phyloP scores from a whole-genome alignment of 2,888 invertebrate species.

The Drosophila maculinotata region DNA sequence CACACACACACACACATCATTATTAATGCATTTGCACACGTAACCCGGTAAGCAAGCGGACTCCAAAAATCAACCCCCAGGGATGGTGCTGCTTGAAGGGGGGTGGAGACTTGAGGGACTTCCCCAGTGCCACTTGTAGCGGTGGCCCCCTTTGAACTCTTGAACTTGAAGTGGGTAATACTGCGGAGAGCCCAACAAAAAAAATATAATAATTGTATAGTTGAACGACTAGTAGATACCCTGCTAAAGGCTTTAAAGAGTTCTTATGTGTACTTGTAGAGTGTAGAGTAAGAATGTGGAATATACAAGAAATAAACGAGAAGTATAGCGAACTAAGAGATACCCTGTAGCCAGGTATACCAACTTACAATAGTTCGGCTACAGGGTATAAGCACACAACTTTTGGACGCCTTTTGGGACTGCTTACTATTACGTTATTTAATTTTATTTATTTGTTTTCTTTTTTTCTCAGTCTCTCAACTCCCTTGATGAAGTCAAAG shows the following conservation, averaged over 20 bases:
- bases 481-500: slow-evolving; percentile 35
- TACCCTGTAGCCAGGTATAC: too few relatives aligned
- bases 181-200: slow-evolving; percentile 11
- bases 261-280: too few relatives aligned
- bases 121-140: slow-evolving; percentile 69
- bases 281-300: too few relatives aligned
- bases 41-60: slow-evolving; percentile 35
- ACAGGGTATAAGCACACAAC: slow-evolving; percentile 18
- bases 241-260: neutral
- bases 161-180: slow-evolving; percentile 52
- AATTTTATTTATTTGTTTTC: slow-evolving; percentile 62
- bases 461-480: neutral
- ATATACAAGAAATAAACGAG: too few relatives aligned
- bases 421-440: slow-evolving; percentile 32
- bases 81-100: slow-evolving; percentile 1
- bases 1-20: slow-evolving; percentile 78
- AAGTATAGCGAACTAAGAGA: too few relatives aligned
- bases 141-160: slow-evolving; percentile 51
- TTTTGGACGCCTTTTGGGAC: slow-evolving; percentile 25
- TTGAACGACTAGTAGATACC: neutral
- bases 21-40: slow-evolving; percentile 77
- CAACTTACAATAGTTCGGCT: too few relatives aligned
- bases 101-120: slow-evolving; percentile 14
- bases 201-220: neutral
- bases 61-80: slow-evolving; percentile 56